Evolutionary conservation across 2,113 vertebrate genomes (phyloP).

Genomic region (Etheostoma spectabile): DNA sequence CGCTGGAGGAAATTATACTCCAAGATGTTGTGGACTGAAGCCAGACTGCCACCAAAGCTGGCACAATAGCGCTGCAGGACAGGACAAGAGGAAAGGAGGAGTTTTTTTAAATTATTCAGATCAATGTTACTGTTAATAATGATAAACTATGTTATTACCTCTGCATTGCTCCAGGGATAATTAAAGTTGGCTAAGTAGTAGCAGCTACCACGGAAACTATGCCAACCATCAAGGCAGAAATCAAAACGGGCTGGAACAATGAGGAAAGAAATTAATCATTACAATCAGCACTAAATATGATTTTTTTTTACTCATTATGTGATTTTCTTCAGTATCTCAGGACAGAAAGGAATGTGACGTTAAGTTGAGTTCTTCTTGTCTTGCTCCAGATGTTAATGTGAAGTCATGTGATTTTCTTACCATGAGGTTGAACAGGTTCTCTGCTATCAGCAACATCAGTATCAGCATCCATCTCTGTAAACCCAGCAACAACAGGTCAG

Average conservation of each 20-base stretch:
- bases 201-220: constrained; percentile 24
- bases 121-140: not conserved
- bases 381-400: not conserved
- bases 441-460: not conserved
- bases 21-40: constrained; percentile 31
- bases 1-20: constrained; percentile 44
- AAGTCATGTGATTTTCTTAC: not conserved
- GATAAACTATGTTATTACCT: constrained; percentile 9
- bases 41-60: constrained; percentile 21
- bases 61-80: constrained; percentile 29
- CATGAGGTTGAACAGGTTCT: not conserved
- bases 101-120: not conserved
- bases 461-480: not conserved
- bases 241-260: constrained; percentile 2
- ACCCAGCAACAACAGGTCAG: not conserved
- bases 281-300: not conserved
- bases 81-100: not conserved
- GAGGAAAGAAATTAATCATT: not conserved
- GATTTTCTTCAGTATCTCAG: not conserved
- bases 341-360: not conserved
- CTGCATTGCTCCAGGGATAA: constrained; percentile 26
- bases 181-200: constrained; percentile 17
- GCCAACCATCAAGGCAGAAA: constrained; percentile 41
- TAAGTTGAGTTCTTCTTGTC: not conserved
- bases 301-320: not conserved